Conservation (phyloP, 2,113 vertebrate species). For the Rhinolophus ferrumequinum region DNA sequence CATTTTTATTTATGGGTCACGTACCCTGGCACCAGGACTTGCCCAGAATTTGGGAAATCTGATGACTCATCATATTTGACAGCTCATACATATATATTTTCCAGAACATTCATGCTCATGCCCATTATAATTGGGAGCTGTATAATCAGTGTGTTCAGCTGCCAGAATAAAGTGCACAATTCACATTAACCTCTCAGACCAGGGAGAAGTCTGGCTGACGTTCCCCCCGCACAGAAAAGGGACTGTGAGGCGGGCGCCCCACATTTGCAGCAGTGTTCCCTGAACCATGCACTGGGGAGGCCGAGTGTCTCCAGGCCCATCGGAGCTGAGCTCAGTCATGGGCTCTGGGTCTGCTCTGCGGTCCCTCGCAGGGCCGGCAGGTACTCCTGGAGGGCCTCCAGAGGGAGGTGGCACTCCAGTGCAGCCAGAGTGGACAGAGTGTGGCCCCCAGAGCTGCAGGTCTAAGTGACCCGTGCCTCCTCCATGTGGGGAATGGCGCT, state of each 20-base stretch:
- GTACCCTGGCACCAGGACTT: background rate
- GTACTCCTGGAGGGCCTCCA: rapidly evolving
- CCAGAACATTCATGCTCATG: background rate
- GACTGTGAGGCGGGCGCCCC: rapidly evolving
- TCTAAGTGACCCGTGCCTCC: background rate
- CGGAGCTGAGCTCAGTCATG: too few species aligned
- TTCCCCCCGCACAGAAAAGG: rapidly evolving
- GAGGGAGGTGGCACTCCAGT: rapidly evolving
- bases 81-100: background rate
- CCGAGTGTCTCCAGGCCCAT: too few species aligned
- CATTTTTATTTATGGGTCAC: background rate
- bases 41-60: background rate
- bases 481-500: rapidly evolving
- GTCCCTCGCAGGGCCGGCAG: rapidly evolving
- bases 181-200: background rate
- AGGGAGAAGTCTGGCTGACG: too few species aligned
- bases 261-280: rapidly evolving
- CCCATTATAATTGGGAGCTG: background rate
- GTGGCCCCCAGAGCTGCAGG: too few species aligned
- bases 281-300: background rate
- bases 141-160: background rate
- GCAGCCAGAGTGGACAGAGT: too few species aligned
- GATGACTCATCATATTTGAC: background rate
- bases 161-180: background rate
- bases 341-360: background rate